Evolutionary conservation across 2,888 invertebrate genomes (phyloP).

Genomic region (Drosophila ustulata): DNA sequence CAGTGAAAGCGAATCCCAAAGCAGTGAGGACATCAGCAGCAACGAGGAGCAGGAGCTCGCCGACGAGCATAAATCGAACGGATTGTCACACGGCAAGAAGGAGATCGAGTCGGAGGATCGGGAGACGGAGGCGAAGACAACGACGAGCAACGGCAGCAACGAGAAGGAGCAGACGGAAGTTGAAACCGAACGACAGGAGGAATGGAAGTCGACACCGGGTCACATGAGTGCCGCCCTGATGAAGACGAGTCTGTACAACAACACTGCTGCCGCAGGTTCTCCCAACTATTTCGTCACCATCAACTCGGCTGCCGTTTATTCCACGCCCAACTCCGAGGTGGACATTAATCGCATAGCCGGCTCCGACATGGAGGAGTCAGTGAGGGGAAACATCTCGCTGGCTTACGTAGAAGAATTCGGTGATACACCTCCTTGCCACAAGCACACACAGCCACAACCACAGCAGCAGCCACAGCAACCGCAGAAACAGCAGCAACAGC

Average conservation of each 20-base stretch:
- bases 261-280: constrained; percentile 72
- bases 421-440: constrained; percentile 25
- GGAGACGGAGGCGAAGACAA: constrained; percentile 32
- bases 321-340: constrained; percentile 59
- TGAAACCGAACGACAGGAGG: constrained; percentile 44
- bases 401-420: constrained; percentile 19
- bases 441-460: constrained; percentile 44
- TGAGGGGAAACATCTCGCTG: constrained; percentile 23
- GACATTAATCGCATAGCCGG: constrained; percentile 34
- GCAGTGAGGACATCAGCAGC: constrained; percentile 54
- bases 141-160: constrained; percentile 50
- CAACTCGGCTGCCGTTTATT: constrained; percentile 36
- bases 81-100: constrained; percentile 15
- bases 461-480: constrained; percentile 48
- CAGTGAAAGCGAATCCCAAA: constrained; percentile 41
- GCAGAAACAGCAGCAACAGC: constrained; percentile 48
- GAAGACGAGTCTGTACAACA: constrained; percentile 54
- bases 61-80: constrained; percentile 22
- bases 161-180: constrained; percentile 53
- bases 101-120: not conserved
- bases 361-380: constrained; percentile 29
- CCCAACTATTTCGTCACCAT: constrained; percentile 63
- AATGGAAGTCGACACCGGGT: constrained; percentile 60
- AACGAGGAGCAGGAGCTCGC: constrained; percentile 34
- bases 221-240: constrained; percentile 58